Evolutionary conservation across 2,797 vertebrate genomes (phyloP), one percentile per base, ranked within the genome.

Genomic region (Macrochelys suwanniensis): DNA sequence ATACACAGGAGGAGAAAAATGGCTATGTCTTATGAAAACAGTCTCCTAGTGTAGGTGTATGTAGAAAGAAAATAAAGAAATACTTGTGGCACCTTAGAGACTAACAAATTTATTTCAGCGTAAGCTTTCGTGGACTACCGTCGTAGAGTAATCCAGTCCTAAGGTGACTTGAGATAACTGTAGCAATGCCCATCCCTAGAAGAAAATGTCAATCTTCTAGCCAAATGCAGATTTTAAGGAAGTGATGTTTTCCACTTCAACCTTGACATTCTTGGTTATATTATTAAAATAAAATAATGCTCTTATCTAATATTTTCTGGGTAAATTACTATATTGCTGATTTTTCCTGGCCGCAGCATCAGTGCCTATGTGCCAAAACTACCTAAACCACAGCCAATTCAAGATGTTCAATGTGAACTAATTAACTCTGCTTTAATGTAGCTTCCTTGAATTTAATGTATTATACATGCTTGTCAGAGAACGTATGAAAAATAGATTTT

Each of bases 161-260:
- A 45, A 88, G 59, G 6, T 47, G 61, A 78, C 51, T 80, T 23
- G 13, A 51, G 6, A n/a, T 80, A 59, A 68, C 25, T 78, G 12
- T 53, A 89, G 25, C 54, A 84, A 1, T 87, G 87, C 85, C 82
- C 51, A 93, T 85, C 19, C 3, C 31, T 68, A 79, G 74, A 56
- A 84, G 16, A 59, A 90, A 85, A 77, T 80, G 10, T 45, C 26
- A 71, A 23, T 26, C 95, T 93, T 89, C 51, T 80, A 65, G 59
- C 51, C 33, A 37, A 68, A 68, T 37, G 33, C 33, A 68, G 61
- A 37, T 68, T 68, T 68, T 33, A 68, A 68, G 13, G 47, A 85
- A 33, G 59, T 33, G 15, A 3, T 59, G 5, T 68, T 81, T 85
- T 78, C 42, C 33, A 37, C 16, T 76, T 25, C 84, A 42, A 87